phyloP scores from a whole-genome alignment of 2,113 vertebrate genomes.

The Tragelaphus buxtoni region DNA sequence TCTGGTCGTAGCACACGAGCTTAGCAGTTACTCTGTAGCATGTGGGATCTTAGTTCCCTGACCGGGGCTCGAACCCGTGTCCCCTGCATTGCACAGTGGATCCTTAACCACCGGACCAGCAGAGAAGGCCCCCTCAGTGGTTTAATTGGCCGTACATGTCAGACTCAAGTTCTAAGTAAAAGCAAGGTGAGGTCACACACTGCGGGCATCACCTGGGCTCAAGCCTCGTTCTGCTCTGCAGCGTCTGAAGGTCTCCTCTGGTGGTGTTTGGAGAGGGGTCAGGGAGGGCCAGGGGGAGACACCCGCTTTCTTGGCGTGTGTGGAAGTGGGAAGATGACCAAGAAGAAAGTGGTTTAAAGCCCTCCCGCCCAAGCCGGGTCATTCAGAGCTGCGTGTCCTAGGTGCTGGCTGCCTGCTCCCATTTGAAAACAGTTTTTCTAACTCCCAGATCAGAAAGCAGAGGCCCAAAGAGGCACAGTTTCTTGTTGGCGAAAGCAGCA shows the following conservation, averaged over 20 bases:
- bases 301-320: not conserved
- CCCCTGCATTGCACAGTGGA: not conserved
- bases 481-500: not conserved
- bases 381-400: not conserved
- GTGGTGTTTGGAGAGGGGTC: not conserved
- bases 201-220: not conserved
- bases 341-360: not conserved
- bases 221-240: not conserved
- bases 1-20: not conserved
- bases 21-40: not conserved
- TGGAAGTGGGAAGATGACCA: not conserved
- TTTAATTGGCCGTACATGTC: not conserved
- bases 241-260: not conserved
- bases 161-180: not conserved
- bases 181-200: not conserved
- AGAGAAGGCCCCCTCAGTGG: not conserved
- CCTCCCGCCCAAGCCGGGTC: accelerated
- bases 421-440: not conserved
- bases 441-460: not conserved
- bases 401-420: not conserved
- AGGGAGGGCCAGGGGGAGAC: not conserved
- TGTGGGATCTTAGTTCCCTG: not conserved
- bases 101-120: not conserved
- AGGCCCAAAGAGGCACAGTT: not conserved
- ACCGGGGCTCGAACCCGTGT: accelerated